Conservation (phyloP, 2,888 invertebrate species). For the Lamproptera curius region DNA sequence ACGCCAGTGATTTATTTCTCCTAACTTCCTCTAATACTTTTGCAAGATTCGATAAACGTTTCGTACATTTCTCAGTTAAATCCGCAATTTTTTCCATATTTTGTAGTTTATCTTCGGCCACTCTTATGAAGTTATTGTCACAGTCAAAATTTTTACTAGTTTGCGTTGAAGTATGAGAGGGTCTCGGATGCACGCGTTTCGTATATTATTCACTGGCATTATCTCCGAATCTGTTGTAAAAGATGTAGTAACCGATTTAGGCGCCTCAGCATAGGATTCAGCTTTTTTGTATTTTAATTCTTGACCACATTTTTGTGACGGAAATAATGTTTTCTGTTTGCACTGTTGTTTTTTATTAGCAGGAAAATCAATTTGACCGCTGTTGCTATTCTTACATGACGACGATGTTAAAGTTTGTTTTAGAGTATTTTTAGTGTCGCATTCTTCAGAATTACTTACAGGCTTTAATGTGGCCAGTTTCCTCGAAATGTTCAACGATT, state of each 20-base stretch:
- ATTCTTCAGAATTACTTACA: slow-evolving; percentile 1
- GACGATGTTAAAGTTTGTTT: slow-evolving; percentile 31
- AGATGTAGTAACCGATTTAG: slow-evolving; percentile 27
- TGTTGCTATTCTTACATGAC: slow-evolving; percentile 31
- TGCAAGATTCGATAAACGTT: slow-evolving; percentile 65
- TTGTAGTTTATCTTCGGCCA: slow-evolving; percentile 64
- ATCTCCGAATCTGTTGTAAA: slow-evolving; percentile 42
- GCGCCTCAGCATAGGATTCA: neutral
- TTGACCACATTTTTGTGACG: neutral
- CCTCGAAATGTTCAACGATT: slow-evolving; percentile 64
- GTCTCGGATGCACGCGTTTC: slow-evolving; percentile 27
- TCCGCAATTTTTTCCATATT: slow-evolving; percentile 73
- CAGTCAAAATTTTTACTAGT: slow-evolving; percentile 43
- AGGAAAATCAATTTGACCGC: neutral
- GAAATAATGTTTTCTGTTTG: neutral
- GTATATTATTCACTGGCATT: slow-evolving; percentile 6
- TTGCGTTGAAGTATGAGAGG: slow-evolving; percentile 53
- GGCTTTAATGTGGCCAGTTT: slow-evolving; percentile 33
- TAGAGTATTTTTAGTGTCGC: neutral
- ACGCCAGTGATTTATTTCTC: slow-evolving; percentile 61
- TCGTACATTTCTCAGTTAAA: slow-evolving; percentile 67
- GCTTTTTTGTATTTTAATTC: neutral
- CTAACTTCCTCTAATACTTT: slow-evolving; percentile 70
- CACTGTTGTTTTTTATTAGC: neutral
- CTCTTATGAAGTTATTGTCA: slow-evolving; percentile 54